Conservation (phyloP, 2,888 invertebrate species). For the Galerucella calmariensis region DNA sequence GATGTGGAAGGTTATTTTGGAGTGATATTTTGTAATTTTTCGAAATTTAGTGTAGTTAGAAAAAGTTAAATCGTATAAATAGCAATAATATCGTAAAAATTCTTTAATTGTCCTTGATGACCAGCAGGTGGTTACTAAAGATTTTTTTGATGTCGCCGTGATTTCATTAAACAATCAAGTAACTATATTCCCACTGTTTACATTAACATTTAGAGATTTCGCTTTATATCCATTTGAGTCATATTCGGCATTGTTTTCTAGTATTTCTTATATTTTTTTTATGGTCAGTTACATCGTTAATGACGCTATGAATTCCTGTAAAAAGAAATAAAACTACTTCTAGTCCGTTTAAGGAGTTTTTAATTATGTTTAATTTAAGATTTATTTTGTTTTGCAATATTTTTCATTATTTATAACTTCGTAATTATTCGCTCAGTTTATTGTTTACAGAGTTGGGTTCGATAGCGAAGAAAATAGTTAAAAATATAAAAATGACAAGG, state of each 20-base stretch:
- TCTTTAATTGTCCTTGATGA: background rate
- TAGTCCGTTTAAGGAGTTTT: conserved; percentile 12
- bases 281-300: conserved; percentile 8
- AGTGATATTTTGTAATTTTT: background rate
- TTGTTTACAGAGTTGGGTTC: background rate
- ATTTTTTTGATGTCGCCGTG: background rate
- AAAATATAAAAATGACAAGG: no score
- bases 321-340: conserved; percentile 11
- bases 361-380: conserved; percentile 20
- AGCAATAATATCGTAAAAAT: background rate
- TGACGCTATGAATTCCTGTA: conserved; percentile 12
- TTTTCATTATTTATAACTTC: background rate
- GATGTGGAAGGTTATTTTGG: background rate
- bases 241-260: conserved; percentile 20
- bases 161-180: background rate
- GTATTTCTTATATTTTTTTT: conserved; percentile 5
- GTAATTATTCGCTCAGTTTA: background rate
- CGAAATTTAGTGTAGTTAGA: background rate
- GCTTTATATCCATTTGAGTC: conserved; percentile 7
- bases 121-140: background rate
- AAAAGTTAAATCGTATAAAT: background rate
- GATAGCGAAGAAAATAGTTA: no score
- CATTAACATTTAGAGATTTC: conserved; percentile 14
- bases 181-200: background rate
- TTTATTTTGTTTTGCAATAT: conserved; percentile 11